Conservation (phyloP, 2,888 invertebrate species). For the Osedax frankpressi region DNA sequence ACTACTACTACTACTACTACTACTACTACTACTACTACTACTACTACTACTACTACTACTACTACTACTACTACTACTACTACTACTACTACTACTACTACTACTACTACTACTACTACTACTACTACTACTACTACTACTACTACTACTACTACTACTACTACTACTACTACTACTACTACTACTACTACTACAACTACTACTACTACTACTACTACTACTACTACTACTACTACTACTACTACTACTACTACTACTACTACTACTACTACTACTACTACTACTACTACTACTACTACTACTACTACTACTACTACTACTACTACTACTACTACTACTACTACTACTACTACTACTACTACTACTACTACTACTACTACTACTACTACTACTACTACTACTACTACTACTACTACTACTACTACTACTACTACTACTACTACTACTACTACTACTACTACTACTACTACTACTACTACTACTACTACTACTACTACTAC, state of each 20-base stretch:
- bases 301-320: not conserved
- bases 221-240: not conserved
- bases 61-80: not conserved
- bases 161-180: not conserved
- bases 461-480: not conserved
- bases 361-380: not conserved
- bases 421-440: not conserved
- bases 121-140: not conserved
- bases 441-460: not conserved
- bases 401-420: not conserved
- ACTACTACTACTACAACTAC: not conserved
- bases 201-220: not conserved
- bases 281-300: not conserved
- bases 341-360: not conserved
- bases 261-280: not conserved
- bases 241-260: not conserved
- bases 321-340: not conserved
- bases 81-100: not conserved
- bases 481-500: not conserved
- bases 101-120: not conserved
- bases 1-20: too few species aligned
- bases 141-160: not conserved
- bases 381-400: not conserved
- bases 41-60: not conserved
- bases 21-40: too few species aligned